These are phyloP conservation scores for Ciconia stormi DNA, from an alignment of 2,113 vertebrate genomes.

Conservation along the genomic window DNA sequence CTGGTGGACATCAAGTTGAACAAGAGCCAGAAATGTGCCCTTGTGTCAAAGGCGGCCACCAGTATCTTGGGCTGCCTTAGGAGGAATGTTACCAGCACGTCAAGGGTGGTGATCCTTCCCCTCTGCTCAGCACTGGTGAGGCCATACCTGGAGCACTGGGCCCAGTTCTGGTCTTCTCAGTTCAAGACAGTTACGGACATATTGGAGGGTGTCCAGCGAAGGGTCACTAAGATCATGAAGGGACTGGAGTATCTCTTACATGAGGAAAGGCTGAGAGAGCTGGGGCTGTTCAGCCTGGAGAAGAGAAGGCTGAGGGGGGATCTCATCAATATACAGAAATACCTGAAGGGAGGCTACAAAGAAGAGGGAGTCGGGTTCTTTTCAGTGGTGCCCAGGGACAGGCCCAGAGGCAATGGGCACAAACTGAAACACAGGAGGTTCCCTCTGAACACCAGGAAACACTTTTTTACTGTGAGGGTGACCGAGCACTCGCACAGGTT, in stretches of 20 bases:
- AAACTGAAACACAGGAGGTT: background rate
- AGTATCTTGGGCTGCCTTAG: background rate
- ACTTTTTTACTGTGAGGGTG: background rate
- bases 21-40: background rate
- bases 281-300: background rate
- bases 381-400: background rate
- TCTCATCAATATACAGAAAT: background rate
- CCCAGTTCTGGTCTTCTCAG: background rate
- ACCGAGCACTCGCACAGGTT: background rate
- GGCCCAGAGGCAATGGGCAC: background rate
- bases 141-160: background rate
- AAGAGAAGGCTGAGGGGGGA: background rate
- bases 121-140: background rate
- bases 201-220: background rate
- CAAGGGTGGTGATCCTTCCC: background rate
- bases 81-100: background rate
- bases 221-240: background rate
- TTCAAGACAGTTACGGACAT: fast-evolving
- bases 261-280: background rate
- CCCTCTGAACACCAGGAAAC: background rate
- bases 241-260: background rate
- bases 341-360: background rate
- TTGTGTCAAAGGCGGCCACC: background rate
- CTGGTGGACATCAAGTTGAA: background rate
- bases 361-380: background rate